These are phyloP conservation scores for Hermaeophaga mercurialis DNA, from an alignment of 2,888 invertebrate genomes.

Conservation along the genomic window DNA sequence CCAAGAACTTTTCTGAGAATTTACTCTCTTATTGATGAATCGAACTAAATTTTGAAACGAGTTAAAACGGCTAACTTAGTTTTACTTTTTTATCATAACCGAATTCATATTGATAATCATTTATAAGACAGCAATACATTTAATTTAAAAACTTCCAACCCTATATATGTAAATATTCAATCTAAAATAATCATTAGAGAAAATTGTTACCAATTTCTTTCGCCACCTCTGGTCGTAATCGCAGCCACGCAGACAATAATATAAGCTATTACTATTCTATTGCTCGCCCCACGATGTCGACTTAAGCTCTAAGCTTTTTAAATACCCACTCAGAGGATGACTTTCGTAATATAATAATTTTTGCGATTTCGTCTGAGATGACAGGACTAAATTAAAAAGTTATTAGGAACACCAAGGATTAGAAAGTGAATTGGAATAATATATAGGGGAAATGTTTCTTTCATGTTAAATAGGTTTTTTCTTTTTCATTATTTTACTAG, in stretches of 20 bases:
- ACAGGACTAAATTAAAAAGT: constrained; percentile 52
- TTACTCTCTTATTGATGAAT: too few species aligned
- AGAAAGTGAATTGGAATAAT: constrained; percentile 28
- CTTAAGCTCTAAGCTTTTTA: constrained; percentile 53
- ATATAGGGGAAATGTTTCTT: constrained; percentile 18
- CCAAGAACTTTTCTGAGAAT: too few species aligned
- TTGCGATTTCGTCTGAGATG: constrained; percentile 49
- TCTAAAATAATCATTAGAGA: constrained; percentile 18
- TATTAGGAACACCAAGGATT: constrained; percentile 36
- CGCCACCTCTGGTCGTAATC: constrained; percentile 46
- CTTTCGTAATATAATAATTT: constrained; percentile 49
- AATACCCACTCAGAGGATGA: constrained; percentile 49
- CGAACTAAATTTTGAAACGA: too few species aligned
- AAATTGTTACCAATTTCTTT: constrained; percentile 17
- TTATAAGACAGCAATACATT: too few species aligned
- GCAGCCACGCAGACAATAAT: constrained; percentile 55
- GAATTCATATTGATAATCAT: too few species aligned
- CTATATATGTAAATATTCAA: too few species aligned
- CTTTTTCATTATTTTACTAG: too few species aligned
- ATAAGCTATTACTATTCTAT: constrained; percentile 57
- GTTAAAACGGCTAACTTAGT: too few species aligned
- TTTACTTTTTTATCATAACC: too few species aligned
- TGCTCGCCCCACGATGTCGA: constrained; percentile 48
- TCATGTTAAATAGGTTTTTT: too few species aligned
- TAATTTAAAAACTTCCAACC: too few species aligned